phyloP scores from a whole-genome alignment of 1,140 invertebrate genomes.

The Ostrea edulis region DNA sequence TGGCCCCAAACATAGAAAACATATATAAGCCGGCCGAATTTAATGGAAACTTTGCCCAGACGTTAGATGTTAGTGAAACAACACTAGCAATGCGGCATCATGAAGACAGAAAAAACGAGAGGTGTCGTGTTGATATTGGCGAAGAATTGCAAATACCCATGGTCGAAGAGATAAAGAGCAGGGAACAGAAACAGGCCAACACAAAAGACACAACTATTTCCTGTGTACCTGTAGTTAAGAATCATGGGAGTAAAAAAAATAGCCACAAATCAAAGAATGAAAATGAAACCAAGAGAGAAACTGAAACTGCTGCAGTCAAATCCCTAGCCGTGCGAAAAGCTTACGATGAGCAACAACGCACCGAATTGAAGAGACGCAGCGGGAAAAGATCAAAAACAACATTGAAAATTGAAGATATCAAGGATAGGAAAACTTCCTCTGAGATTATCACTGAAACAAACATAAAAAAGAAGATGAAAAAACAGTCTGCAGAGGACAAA shows the following conservation, averaged over 20 bases:
- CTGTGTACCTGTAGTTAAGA: too few species aligned
- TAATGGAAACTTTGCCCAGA: not conserved
- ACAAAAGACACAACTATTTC: not conserved
- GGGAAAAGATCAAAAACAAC: not conserved
- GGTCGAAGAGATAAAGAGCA: conserved; percentile 1
- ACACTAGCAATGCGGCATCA: not conserved
- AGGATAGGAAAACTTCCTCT: not conserved
- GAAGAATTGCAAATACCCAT: not conserved
- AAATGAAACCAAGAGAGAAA: not conserved
- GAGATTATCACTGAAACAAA: not conserved
- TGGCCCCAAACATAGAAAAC: not conserved
- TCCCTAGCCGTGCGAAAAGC: not conserved
- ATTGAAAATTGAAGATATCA: not conserved
- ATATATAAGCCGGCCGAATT: not conserved
- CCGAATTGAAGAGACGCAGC: not conserved
- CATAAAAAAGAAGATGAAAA: not conserved
- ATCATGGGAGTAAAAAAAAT: not conserved
- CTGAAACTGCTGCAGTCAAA: not conserved
- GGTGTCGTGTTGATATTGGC: not conserved
- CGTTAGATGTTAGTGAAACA: not conserved
- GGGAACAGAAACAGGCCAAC: not conserved
- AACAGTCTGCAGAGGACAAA: not conserved
- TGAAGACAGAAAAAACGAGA: not conserved
- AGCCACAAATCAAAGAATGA: not conserved
- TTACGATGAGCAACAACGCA: not conserved